phyloP scores from a whole-genome alignment of 2,113 vertebrate genomes.

The Struthio camelus region DNA sequence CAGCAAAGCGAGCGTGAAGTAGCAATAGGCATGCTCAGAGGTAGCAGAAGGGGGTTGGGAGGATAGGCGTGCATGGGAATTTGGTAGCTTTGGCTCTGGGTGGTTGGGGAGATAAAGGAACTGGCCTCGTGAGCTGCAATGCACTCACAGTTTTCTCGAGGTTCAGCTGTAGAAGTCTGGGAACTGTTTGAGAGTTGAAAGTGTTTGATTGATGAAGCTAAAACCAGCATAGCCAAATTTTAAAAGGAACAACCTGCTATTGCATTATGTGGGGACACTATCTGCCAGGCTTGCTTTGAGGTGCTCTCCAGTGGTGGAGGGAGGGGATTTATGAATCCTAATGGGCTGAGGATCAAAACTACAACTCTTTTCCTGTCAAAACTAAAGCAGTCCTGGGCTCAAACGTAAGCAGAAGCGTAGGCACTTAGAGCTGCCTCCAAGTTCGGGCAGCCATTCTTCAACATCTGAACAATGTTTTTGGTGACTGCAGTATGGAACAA shows the following conservation, averaged over 20 bases:
- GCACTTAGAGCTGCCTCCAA: not conserved
- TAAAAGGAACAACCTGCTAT: not conserved
- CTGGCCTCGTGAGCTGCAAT: not conserved
- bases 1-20: fast-evolving
- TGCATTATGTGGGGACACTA: not conserved
- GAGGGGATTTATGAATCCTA: not conserved
- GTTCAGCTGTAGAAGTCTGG: not conserved
- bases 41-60: not conserved
- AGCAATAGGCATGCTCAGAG: not conserved
- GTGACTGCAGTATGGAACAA: not conserved
- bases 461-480: not conserved
- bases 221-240: not conserved
- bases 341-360: not conserved
- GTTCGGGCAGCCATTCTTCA: not conserved
- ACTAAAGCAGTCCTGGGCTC: not conserved
- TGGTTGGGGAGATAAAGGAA: not conserved
- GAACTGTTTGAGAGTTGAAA: not conserved
- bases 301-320: too few species aligned
- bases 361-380: not conserved
- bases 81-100: not conserved
- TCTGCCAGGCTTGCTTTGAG: not conserved
- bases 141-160: not conserved
- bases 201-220: too few species aligned
- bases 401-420: not conserved
- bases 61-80: fast-evolving